These are phyloP conservation scores for Conger conger DNA, from an alignment of 2,113 vertebrate genomes.

Conservation along the genomic window DNA sequence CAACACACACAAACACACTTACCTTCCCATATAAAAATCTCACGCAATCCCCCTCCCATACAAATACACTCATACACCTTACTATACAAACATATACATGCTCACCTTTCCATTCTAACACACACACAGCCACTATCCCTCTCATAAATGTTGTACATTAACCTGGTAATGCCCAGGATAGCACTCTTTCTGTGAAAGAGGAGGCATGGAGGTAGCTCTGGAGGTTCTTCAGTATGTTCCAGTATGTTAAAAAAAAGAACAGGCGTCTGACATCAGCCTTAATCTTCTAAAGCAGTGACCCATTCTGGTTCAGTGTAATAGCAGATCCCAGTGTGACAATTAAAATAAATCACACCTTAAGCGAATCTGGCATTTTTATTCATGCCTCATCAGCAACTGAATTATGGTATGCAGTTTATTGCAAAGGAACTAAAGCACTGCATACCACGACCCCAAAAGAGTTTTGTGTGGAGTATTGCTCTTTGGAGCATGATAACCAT, in stretches of 20 bases:
- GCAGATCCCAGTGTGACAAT: slow-evolving; percentile 86
- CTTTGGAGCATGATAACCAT: too few species aligned
- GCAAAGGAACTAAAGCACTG: slow-evolving; percentile 66
- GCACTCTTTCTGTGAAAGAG: slow-evolving; percentile 31
- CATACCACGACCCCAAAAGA: neutral
- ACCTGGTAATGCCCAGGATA: slow-evolving; percentile 47
- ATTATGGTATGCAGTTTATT: slow-evolving; percentile 82
- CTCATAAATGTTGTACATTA: neutral
- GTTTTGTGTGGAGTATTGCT: neutral
- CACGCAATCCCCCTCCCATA: neutral
- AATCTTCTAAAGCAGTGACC: slow-evolving; percentile 90
- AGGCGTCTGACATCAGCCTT: slow-evolving; percentile 76
- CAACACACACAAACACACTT: slow-evolving; percentile 10
- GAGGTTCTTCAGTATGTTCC: slow-evolving; percentile 46
- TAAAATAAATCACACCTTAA: slow-evolving; percentile 89
- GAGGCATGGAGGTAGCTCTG: slow-evolving; percentile 35
- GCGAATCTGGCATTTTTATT: slow-evolving; percentile 79
- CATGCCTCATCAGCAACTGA: slow-evolving; percentile 87
- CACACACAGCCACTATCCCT: too few species aligned
- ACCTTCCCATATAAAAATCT: slow-evolving; percentile 30
- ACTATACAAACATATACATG: slow-evolving; percentile 9
- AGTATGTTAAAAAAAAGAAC: slow-evolving; percentile 79
- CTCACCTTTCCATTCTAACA: too few species aligned
- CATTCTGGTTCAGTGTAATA: slow-evolving; percentile 79
- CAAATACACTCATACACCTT: neutral